Evolutionary conservation across 2,888 invertebrate species (phyloP), one percentile per base, ranked within the genome.

Genomic region (Mimachlamys varia): DNA sequence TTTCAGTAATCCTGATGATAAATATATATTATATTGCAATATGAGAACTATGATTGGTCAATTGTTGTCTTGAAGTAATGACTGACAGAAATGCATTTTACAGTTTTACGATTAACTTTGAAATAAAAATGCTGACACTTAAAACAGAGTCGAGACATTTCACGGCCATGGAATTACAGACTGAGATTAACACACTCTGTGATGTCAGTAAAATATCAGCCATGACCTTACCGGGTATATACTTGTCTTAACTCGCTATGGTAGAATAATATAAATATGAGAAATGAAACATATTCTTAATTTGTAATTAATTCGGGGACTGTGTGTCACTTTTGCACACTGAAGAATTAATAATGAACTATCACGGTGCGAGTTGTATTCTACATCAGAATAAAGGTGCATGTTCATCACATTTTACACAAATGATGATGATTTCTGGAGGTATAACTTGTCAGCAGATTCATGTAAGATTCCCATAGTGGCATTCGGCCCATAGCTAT

Each of bases 11-110:
- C 33, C 33, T 27, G 76, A 33, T 33, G 27, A 76, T 15, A 76
- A 76, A 76, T 76, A 76, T 76, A 33, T 76, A 76, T 76, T 76
- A 33, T 76, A 76, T 76, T 33, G 76, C 13, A 76, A 33, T 33
- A 76, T 76, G 76, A 76, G 13, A 22, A 76, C 4, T 76, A 76
- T 76, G 76, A 33, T 27, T 76, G 76, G 76, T 76, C 76, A 76
- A 76, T 76, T 76, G 76, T 76, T 76, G 33, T 33, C 76, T n/a
- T 58, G 27, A 7, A 76, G 76, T 76, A 1, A 12, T 76, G 27
- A 76, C 76, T 76, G 76, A 76, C 15, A 76, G 22, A 22, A 33
- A 33, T 76, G 76, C 7, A 58, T 58, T 58, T 22, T 53, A 5
- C 3, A 17, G 53, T 58, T 58, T 58, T 58, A 58, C n/a, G 58